Percentiles rank a stretch among this genome's conserved stretches.
Evolutionary conservation across 1,140 invertebrate genomes (phyloP).

Genomic region (Trachelipus rathkii): DNA sequence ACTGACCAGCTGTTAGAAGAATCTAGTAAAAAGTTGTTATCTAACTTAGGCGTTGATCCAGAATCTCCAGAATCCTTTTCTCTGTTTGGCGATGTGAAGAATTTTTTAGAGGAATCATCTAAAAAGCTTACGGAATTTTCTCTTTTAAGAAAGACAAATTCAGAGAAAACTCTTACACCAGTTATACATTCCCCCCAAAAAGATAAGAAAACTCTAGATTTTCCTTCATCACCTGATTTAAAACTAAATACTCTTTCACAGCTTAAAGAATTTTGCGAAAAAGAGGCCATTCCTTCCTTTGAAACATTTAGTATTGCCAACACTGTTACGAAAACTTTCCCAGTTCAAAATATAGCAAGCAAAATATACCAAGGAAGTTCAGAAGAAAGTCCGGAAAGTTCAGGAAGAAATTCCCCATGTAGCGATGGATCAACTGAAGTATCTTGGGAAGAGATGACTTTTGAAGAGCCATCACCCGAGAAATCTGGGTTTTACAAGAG

Average conservation of each 20-base stretch:
- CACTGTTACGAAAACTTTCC: too few species aligned
- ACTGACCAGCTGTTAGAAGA: background rate
- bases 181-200: background rate
- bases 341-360: too few species aligned
- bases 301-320: too few species aligned
- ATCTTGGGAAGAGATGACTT: conserved; percentile 38
- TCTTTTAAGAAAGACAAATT: background rate
- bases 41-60: conserved; percentile 18
- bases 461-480: background rate
- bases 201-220: background rate
- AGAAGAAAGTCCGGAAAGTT: background rate
- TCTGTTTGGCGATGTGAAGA: conserved; percentile 23
- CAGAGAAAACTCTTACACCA: background rate
- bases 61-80: conserved; percentile 20
- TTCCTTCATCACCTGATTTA: background rate
- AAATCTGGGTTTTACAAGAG: background rate
- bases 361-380: background rate
- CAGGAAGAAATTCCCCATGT: conserved; percentile 21
- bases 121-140: conserved; percentile 21
- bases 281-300: too few species aligned
- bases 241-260: background rate
- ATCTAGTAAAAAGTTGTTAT: conserved; percentile 18
- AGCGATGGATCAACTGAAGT: conserved; percentile 35
- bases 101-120: conserved; percentile 27
- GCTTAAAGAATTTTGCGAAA: too few species aligned